Evolutionary conservation across 2,113 vertebrate species (phyloP), one percentile per base, ranked within the genome.

Genomic region (Scytalopus superciliaris): DNA sequence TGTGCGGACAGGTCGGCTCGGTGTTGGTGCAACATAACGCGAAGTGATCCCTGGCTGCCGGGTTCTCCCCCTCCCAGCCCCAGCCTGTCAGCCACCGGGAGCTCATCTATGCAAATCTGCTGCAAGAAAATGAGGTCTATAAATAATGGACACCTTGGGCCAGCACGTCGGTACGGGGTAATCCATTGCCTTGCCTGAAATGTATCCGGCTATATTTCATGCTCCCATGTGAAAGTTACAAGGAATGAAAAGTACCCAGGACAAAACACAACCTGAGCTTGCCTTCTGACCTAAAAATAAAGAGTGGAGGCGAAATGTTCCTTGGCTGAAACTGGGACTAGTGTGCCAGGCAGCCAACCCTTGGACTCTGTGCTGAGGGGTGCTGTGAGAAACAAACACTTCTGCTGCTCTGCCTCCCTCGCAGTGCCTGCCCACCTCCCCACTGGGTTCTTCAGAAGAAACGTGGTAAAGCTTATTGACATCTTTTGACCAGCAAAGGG

Each of bases 101-200:
- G 74, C 21, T 85, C 87, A 39, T n/a, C 93, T 59, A 90, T 95
- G 94, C 91, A 97, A 80, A 96, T 94, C 1, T 44, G 44, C 93
- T 66, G 0, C 82, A 40, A 80, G 93, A 95, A 94, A 93, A 96
- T 80, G 84, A 94, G 87, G 33, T 62, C 94, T 96, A 96, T 96
- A 95, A 96, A 96, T 96, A 97, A 97, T 70, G 67, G 87, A 93
- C 92, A 96, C 96, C 94, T 88, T 94, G 93, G 94, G 95, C 93
- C 70, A 53, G 62, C 91, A 80, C 39, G 22, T 91, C 63, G 0
- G 81, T 57, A 40, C 94, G 12, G 93, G 90, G 91, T 93, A 93
- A 90, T 90, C 82, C 78, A 37, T 87, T 73, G 93, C 80, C 85
- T 35, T 47, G 67, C 68, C 35, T 42, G 84, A 93, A 88, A 91